Base-by-base conservation (phyloP, 1,140 invertebrate species). In the Heliothis subflexa region DNA sequence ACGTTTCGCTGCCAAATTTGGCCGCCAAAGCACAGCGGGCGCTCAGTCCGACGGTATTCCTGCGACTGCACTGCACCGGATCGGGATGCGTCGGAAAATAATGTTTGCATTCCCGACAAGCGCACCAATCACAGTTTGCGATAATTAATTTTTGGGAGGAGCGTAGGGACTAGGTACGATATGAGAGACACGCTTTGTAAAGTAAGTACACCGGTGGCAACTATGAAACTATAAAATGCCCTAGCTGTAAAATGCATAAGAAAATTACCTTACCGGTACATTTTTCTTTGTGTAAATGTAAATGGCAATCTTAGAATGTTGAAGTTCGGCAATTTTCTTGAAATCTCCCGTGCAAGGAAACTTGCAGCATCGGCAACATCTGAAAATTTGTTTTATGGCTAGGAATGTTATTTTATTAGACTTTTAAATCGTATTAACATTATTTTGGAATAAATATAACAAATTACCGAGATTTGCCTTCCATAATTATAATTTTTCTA, bases 261-360 rank as follows among this genome's bases (percentile, higher is more conserved):
- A 25, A 2, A 25, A 40, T 40, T 40, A 3, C 9, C 18, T 21
- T 57, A 61, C 57, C 57, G 25, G 11, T 13, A 3, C 21, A 64
- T 78, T 33, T 7, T 68, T 72, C 14, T 80, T 16, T 13, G 13
- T 76, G 40, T 84, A 59, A 59, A 79, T 21, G 40, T 86, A 86
- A 66, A 86, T 78, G 21, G 71, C 13, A 47, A 86, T 70, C 4
- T 82, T 81, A 25, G 84, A 84, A 40, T 57, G 64, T 57, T 81
- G 55, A 10, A 83, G 74, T 13, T 77, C 74, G 12, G 72, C 16
- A 25, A 80, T 21, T 57, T 77, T 80, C 21, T 72, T 77, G 45
- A 80, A 80, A 9, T 64, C 57, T 54, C 28, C 52, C 11, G 16
- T 10, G 45, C 62, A 61, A 33, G 55, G 40, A 25, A n/a, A 11